Percentiles rank a stretch among this genome's conserved stretches.
Conservation (phyloP, 37 sponge, comb jelly and placozoan genomes). For the Diacarnus erythraeanus region DNA sequence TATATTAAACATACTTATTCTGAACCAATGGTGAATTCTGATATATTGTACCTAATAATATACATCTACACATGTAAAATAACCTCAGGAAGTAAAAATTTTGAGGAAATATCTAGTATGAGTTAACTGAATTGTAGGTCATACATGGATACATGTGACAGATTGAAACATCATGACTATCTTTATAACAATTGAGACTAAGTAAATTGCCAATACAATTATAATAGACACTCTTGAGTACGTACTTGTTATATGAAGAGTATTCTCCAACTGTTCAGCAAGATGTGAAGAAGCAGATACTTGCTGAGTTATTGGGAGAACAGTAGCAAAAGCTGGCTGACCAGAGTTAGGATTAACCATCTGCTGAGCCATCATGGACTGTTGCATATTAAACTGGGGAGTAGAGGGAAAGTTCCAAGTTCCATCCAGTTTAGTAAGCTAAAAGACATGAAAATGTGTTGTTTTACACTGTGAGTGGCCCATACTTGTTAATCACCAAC, state of each 20-base stretch:
- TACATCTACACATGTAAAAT: too few species aligned
- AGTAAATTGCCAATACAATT: too few species aligned
- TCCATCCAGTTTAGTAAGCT: background rate
- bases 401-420: conserved; percentile 3
- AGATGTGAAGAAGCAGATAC: background rate
- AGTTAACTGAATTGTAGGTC: too few species aligned
- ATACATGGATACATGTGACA: too few species aligned
- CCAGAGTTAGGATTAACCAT: background rate
- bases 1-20: too few species aligned
- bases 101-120: too few species aligned
- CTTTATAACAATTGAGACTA: too few species aligned
- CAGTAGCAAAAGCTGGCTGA: conserved; percentile 1
- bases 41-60: background rate
- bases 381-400: conserved; percentile 10
- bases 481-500: too few species aligned
- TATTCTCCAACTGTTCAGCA: conserved; percentile 41
- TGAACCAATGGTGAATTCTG: background rate
- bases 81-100: too few species aligned
- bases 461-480: too few species aligned
- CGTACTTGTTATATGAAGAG: conserved; percentile 4
- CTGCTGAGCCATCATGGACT: conserved; percentile 17
- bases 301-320: background rate
- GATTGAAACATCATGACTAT: too few species aligned
- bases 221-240: too few species aligned
- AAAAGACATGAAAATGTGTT: background rate